Conservation (phyloP, 2,113 vertebrate species). For the Mus spicilegus region DNA sequence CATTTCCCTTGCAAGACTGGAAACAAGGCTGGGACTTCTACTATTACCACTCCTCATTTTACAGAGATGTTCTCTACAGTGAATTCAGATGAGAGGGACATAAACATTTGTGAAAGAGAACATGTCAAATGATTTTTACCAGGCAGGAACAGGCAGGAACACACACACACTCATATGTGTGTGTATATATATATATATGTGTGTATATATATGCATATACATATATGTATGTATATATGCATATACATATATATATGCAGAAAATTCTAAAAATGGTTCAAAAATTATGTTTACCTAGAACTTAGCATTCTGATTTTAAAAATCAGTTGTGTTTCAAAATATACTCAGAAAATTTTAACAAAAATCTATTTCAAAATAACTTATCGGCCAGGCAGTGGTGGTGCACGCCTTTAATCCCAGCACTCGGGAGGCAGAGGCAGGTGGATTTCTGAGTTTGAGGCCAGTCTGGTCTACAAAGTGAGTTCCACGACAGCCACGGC, state of each 20-base stretch:
- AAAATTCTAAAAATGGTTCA: constrained; percentile 7
- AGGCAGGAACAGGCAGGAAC: not conserved
- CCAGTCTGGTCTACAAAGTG: no score
- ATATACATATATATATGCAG: not conserved
- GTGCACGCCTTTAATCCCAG: no score
- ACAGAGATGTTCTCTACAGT: not conserved
- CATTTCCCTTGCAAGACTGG: not conserved
- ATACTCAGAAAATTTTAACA: constrained; percentile 21
- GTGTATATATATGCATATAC: no score
- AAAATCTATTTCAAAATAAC: constrained; percentile 53
- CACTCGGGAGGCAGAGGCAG: no score
- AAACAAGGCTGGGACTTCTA: not conserved
- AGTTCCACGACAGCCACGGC: no score
- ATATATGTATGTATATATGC: no score
- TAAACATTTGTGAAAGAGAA: constrained; percentile 20
- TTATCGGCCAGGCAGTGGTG: not conserved
- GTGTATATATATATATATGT: no score
- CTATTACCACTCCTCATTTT: not conserved
- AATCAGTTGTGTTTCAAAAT: constrained; percentile 20
- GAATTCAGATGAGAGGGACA: constrained; percentile 27
- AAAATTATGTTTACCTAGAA: not conserved
- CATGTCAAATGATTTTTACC: constrained; percentile 20
- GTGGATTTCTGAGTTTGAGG: no score
- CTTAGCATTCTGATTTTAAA: constrained; percentile 43
- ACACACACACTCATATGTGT: no score